Evolutionary conservation across 35 echinoderm and acorn worm species (phyloP).

Genomic region (Strongylocentrotus purpuratus): DNA sequence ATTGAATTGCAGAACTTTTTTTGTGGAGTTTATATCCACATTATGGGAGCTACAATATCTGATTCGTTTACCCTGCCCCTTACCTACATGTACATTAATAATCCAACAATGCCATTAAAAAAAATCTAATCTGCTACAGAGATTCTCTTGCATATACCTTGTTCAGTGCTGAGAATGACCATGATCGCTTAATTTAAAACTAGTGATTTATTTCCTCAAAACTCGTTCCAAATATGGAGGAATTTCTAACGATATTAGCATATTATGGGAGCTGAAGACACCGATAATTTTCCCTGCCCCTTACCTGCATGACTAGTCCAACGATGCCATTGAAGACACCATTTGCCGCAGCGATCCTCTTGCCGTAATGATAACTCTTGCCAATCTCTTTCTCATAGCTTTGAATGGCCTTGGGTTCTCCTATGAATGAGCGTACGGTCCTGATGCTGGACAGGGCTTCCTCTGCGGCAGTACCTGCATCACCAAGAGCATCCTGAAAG

Average conservation of each 20-base stretch:
- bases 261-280: neutral
- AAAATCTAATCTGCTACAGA: constrained; percentile 58
- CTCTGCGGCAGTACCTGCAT: constrained; percentile 89
- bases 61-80: neutral
- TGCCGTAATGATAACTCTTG: constrained; percentile 78
- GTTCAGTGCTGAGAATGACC: constrained; percentile 50
- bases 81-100: constrained; percentile 81
- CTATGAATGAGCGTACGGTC: constrained; percentile 77
- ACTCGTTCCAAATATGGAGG: neutral
- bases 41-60: no score
- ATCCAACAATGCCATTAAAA: constrained; percentile 89
- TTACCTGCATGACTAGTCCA: constrained; percentile 82
- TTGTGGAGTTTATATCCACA: no score
- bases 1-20: no score
- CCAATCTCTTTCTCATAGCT: constrained; percentile 81
- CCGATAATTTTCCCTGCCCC: no score
- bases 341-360: constrained; percentile 63
- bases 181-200: constrained; percentile 20
- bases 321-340: constrained; percentile 92
- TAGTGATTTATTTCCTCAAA: neutral
- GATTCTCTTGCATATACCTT: constrained; percentile 86
- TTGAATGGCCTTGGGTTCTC: constrained; percentile 69
- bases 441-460: constrained; percentile 92
- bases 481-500: constrained; percentile 89
- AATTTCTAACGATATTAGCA: neutral